These are phyloP conservation scores for Myrmecobius fasciatus DNA, from an alignment of 2,113 vertebrate genomes.

Conservation along the genomic window DNA sequence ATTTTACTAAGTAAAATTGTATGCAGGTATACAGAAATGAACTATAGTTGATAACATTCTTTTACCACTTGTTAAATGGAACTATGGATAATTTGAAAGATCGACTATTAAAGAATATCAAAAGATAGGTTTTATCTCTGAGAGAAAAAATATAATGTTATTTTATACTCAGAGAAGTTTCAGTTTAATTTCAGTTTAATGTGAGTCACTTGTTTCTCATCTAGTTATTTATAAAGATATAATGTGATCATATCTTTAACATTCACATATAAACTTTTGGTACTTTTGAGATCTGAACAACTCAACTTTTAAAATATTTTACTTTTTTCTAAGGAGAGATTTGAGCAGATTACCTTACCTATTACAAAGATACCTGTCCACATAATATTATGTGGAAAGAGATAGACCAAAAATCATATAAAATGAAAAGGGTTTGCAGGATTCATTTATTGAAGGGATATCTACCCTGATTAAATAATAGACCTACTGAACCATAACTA, in stretches of 20 bases:
- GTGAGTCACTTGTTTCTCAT: constrained; percentile 8
- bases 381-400: no score
- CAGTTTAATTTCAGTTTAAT: constrained; percentile 32
- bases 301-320: neutral
- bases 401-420: no score
- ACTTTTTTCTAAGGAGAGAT: neutral
- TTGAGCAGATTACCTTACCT: neutral
- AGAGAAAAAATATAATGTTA: neutral
- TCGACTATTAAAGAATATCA: neutral
- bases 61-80: neutral
- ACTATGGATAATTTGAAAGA: neutral
- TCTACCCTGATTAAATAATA: no score
- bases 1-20: constrained; percentile 13
- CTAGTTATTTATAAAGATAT: neutral
- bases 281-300: neutral
- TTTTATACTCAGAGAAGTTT: neutral
- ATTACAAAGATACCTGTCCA: neutral
- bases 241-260: no score
- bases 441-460: no score
- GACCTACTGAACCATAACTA: no score
- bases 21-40: neutral
- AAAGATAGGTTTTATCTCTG: neutral
- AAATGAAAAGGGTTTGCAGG: no score
- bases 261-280: neutral
- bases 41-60: neutral